A percentile compares a stretch with the other conserved stretches of the same genome.
These are phyloP conservation scores for Pedionomus torquatus DNA, from an alignment of 2,113 vertebrate species.

Conservation along the genomic window DNA sequence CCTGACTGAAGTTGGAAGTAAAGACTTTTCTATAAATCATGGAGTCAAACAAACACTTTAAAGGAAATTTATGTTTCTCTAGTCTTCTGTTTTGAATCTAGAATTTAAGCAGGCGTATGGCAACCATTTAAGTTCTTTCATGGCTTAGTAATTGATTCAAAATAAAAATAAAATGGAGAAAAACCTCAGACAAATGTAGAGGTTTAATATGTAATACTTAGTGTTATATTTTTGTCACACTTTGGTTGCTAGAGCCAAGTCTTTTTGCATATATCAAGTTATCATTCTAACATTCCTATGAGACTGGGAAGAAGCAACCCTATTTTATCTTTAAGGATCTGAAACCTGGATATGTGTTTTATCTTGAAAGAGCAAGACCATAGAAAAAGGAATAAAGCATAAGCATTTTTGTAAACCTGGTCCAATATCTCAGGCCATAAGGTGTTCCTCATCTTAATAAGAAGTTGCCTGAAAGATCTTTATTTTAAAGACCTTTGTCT, in stretches of 20 bases:
- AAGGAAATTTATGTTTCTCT: neutral
- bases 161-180: neutral
- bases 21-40: neutral
- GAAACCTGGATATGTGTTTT: neutral
- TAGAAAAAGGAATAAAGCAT: neutral
- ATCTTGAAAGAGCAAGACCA: neutral
- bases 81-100: neutral
- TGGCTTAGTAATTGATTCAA: neutral
- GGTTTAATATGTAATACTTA: neutral
- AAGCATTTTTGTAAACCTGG: neutral
- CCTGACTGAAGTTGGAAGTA: neutral
- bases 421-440: neutral
- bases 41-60: neutral
- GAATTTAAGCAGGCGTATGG: neutral
- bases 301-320: neutral
- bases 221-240: neutral
- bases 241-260: neutral
- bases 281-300: neutral
- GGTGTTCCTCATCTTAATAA: neutral
- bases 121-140: neutral
- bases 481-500: neutral
- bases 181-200: neutral
- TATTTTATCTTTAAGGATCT: neutral
- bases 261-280: neutral
- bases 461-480: neutral